Base-by-base conservation (phyloP, 2,113 vertebrate species). In the Notarius lentiginosus region DNA sequence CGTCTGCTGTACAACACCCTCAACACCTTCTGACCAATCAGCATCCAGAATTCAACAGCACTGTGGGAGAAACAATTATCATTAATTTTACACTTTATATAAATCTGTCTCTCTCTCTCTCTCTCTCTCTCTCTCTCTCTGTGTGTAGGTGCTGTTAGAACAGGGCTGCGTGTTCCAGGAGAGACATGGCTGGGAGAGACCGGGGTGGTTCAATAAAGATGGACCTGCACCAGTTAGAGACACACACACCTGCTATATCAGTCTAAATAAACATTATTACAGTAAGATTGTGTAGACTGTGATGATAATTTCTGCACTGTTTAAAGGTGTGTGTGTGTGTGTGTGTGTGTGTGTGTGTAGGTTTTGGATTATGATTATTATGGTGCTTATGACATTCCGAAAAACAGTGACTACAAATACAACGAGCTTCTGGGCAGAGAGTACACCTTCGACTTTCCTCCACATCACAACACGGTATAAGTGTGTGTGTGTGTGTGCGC, bases 151-250 rank as follows among this genome's bases (percentile, higher is more conserved):
- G 89, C 95, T 99, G 72, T 94, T 95, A 1, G 91, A 56, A 0
- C 96, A 94, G 91, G 98, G 98, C 91, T 99, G 98, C 0, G 92
- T 99, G 58, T 99, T 97, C 93, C 98, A 99, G 94, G 98, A 99
- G 93, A 92, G 98, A 2, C 98, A 99, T 0, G 97, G 98, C 82
- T 99, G 98, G 98, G 98, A 99, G 92, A 94, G 98, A 86, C 98
- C 98, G 0, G 98, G 98, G 73, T 99, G 98, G 98, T 99, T 99
- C 91, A 95, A 87, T 85, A 95, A 90, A 0, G 20, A 88, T 0
- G 95, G 95, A 1, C 51, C 96, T 0, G 97, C 95, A 66, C 96
- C 96, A 9, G 98, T 99, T 91, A 96, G 96, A 88, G 14, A 60
- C 82, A 84, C 85, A 73, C 72, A 53, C 73, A 63, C 58, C 61